Conservation (phyloP, 2,888 invertebrate species). For the Caenorhabditis sp. region DNA sequence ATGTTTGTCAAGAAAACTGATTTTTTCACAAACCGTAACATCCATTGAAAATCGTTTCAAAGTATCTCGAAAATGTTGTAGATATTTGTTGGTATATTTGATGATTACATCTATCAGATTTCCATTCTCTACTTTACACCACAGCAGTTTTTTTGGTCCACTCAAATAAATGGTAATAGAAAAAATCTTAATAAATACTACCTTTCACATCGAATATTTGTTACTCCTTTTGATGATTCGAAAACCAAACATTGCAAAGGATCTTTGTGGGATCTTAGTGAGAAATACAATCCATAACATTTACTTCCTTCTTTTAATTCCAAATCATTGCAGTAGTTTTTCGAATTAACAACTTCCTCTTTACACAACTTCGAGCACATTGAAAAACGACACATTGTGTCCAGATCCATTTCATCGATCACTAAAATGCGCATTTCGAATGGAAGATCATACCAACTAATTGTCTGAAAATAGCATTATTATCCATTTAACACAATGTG, state of each 20-base stretch:
- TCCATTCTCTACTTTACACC: background rate
- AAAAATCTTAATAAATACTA: no score
- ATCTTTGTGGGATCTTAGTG: no score
- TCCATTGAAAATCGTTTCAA: background rate
- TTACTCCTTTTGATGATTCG: no score
- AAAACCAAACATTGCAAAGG: no score
- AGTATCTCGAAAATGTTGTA: background rate
- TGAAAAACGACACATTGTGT: background rate
- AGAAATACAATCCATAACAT: no score
- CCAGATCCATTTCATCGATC: background rate
- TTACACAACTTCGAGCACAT: background rate
- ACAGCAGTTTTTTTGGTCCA: background rate
- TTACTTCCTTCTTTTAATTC: background rate
- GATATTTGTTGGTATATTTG: background rate
- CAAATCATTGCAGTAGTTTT: background rate
- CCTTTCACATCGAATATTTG: no score
- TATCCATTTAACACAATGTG: no score
- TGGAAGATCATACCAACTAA: background rate
- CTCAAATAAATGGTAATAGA: background rate
- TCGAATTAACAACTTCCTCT: background rate
- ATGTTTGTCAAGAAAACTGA: background rate
- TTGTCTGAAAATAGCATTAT: background rate
- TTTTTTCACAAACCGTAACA: background rate
- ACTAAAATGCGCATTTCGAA: background rate
- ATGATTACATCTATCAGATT: background rate